Evolutionary conservation across 2,888 invertebrate genomes (phyloP), one percentile per base, ranked within the genome.

Genomic region (Ophraella communa): DNA sequence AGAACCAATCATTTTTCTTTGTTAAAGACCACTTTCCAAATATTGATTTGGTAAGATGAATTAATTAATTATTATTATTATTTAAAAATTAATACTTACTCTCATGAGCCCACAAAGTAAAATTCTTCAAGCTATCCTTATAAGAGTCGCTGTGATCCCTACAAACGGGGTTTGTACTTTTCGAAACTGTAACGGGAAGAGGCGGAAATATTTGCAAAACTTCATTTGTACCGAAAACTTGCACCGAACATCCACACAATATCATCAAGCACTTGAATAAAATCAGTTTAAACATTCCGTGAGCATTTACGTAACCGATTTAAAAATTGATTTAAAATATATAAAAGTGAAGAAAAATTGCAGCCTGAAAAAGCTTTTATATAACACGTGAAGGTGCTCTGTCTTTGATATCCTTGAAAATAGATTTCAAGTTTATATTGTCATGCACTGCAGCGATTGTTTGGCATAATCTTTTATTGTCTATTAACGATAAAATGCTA

Each of bases 81-180:
- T 42, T 17, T 42, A 17, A 1, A 39, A 54, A 39, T 4, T 21
- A 21, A 8, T 14, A 67, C 68, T 70, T 68, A 75, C 75, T 75
- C 68, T 75, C 74, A 56, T 74, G 71, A 0, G 75, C 75, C 75
- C 75, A 75, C 11, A 75, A 62, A 1, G 74, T 73, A 33, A 69
- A 71, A 62, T 75, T 75, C 51, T 69, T 73, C 55, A 75, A 65
- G 65, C 64, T 72, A 67, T 75, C 73, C 64, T 70, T 65, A 62
- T 72, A 75, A 44, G 69, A 49, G 54, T 74, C 73, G 67, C 75
- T 74, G 17, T 75, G 69, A 49, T 73, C 70, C 52, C 68, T 67
- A 51, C 75, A 75, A 62, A 72, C 70, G n/a, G 68, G 51, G 67
- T 74, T 74, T 27, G 66, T 62, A 70, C 70, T 74, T 61, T 72